phyloP scores from a whole-genome alignment of 2,888 invertebrate genomes.

The Platypus cylindrus region DNA sequence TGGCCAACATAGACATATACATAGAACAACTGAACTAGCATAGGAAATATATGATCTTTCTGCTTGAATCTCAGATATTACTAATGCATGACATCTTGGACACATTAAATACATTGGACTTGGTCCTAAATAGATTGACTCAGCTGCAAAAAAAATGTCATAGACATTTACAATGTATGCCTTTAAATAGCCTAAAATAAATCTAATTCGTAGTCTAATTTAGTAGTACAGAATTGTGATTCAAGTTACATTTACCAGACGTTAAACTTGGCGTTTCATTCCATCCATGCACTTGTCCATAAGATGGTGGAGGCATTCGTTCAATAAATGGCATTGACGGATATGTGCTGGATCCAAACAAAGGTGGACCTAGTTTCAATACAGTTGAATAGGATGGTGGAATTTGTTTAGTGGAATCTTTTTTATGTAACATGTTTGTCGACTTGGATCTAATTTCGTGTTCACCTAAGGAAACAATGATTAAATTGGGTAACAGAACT shows the following conservation, averaged over 20 bases:
- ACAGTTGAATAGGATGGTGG: slow-evolving; percentile 30
- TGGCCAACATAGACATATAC: slow-evolving; percentile 33
- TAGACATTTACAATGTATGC: too few species aligned
- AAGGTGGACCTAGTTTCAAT: slow-evolving; percentile 23
- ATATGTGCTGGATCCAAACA: slow-evolving; percentile 6
- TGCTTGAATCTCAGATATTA: slow-evolving; percentile 26
- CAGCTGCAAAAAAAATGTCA: slow-evolving; percentile 20
- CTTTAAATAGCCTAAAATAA: too few species aligned
- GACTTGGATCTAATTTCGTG: too few species aligned
- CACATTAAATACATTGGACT: slow-evolving; percentile 30
- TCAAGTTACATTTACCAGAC: slow-evolving; percentile 21
- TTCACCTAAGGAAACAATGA: too few species aligned
- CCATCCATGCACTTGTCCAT: slow-evolving; percentile 24
- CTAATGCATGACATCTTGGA: slow-evolving; percentile 27
- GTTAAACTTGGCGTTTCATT: slow-evolving; percentile 18
- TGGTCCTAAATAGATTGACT: slow-evolving; percentile 27
- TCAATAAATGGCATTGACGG: slow-evolving; percentile 18
- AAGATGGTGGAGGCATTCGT: slow-evolving; percentile 24
- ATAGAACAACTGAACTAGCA: slow-evolving; percentile 29
- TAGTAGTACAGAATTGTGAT: too few species aligned
- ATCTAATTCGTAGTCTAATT: too few species aligned
- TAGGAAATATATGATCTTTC: slow-evolving; percentile 29
- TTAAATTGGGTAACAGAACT: too few species aligned
- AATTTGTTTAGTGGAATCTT: slow-evolving; percentile 8
- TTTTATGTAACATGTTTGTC: too few species aligned